phyloP scores from a whole-genome alignment of 2,888 invertebrate species.

The Pristionchus maxplancki region DNA sequence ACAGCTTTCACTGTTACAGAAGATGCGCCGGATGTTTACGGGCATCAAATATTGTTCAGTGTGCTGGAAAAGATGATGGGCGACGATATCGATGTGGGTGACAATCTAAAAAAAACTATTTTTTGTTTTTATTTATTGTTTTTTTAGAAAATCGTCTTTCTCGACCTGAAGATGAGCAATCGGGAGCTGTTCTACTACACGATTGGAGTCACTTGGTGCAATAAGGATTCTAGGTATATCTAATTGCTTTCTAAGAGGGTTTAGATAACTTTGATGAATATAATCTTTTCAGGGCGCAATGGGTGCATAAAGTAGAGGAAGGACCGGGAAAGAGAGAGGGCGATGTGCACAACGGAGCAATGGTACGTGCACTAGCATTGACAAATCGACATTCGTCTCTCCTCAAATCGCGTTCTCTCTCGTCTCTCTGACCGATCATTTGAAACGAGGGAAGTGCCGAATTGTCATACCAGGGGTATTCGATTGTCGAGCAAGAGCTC shows the following conservation, averaged over 20 bases:
- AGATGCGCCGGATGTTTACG: background rate
- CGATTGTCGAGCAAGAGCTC: too few species aligned
- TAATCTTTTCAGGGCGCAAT: background rate
- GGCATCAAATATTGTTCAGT: background rate
- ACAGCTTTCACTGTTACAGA: background rate
- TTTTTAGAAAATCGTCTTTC: background rate
- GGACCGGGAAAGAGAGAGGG: background rate
- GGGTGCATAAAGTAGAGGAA: background rate
- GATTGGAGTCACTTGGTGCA: background rate
- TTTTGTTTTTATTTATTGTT: background rate
- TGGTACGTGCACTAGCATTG: background rate
- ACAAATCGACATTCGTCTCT: background rate
- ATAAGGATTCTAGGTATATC: background rate
- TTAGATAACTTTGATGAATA: background rate
- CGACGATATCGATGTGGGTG: background rate
- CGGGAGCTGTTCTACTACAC: background rate
- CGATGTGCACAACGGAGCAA: background rate
- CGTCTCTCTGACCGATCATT: background rate
- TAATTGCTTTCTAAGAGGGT: too few species aligned
- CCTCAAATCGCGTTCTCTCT: background rate
- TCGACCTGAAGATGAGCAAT: background rate
- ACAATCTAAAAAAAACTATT: too few species aligned
- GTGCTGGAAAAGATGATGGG: background rate
- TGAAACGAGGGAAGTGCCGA: background rate
- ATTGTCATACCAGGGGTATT: too few species aligned